phyloP scores from a whole-genome alignment of 1,140 invertebrate species.

The Brachionus asplanchnoidis region DNA sequence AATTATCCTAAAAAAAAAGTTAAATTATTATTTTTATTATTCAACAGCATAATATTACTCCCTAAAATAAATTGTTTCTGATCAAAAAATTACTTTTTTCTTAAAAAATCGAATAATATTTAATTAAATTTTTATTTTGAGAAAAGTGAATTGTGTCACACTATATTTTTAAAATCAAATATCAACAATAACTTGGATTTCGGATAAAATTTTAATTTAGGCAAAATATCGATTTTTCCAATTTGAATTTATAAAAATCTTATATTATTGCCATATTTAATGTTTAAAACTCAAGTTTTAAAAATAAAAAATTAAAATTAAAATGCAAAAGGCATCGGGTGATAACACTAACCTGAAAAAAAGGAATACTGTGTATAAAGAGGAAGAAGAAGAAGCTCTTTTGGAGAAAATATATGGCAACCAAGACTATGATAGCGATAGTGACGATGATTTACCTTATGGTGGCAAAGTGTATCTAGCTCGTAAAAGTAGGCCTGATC shows the following conservation, averaged over 20 bases:
- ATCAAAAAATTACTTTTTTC: no score
- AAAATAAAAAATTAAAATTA: neutral
- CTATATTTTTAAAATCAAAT: neutral
- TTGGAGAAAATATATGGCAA: slow-evolving; percentile 4
- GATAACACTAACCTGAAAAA: neutral
- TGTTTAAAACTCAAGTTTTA: neutral
- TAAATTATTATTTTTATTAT: neutral
- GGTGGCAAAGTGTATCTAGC: slow-evolving; percentile 59
- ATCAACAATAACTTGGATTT: neutral
- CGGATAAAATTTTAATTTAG: neutral
- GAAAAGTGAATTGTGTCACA: neutral
- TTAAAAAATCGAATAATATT: neutral
- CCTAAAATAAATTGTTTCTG: no score
- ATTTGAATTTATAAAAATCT: neutral
- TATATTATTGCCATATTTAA: neutral
- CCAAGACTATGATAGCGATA: slow-evolving; percentile 46
- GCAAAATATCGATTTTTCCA: neutral
- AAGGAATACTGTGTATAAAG: neutral
- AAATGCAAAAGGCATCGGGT: neutral
- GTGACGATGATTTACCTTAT: slow-evolving; percentile 56
- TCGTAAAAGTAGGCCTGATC: slow-evolving; percentile 57
- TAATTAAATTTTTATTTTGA: neutral
- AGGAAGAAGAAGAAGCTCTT: slow-evolving; percentile 33
- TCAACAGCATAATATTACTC: no score
- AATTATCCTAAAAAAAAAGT: neutral